Evolutionary conservation across 2,888 invertebrate genomes (phyloP), one percentile per base, ranked within the genome.

Genomic region (Acrobasis consociella): DNA sequence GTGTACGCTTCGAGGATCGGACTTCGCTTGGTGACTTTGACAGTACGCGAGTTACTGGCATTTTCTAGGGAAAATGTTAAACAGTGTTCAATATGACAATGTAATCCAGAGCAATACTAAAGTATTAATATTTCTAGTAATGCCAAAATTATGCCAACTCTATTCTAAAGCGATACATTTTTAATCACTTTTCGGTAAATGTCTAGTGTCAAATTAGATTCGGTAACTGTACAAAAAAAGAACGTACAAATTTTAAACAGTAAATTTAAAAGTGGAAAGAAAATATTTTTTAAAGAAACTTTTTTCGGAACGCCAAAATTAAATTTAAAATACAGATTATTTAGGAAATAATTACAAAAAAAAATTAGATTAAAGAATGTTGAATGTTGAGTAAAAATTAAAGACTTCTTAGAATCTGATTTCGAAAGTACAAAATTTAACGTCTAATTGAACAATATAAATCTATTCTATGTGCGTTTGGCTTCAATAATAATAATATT

Each of bases 41-140:
- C 69, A 69, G 67, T 67, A 72, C 72, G 75, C 68, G 69, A 67
- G 73, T 73, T 77, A 77, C 74, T 73, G 76, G 71, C 81, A 74
- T 81, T 81, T 77, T 81, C 81, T 77, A 80, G 80, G 71, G 85
- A 75, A 77, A 77, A 81, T 79, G 83, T 74, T 78, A 77, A 79
- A 78, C 89, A 80, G 91, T 91, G 91, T 91, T 91, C 91, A 91
- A 84, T 75, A 84, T 83, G 91, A 92, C 91, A 89, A 91, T 91
- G 92, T 91, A 91, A 91, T 84, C 82, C 91, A 89, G 90, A 92
- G 92, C 92, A 91, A 92, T 92, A 92, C 89, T 91, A 91, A 91
- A 90, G 88, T 91, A 91, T 91, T 91, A 84, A 89, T 91, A 85
- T 91, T 83, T 90, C 87, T 91, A 91, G 91, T 90, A 90, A 90